Evolutionary conservation across 2,113 vertebrate genomes (phyloP).

Genomic region (Albula goreensis): DNA sequence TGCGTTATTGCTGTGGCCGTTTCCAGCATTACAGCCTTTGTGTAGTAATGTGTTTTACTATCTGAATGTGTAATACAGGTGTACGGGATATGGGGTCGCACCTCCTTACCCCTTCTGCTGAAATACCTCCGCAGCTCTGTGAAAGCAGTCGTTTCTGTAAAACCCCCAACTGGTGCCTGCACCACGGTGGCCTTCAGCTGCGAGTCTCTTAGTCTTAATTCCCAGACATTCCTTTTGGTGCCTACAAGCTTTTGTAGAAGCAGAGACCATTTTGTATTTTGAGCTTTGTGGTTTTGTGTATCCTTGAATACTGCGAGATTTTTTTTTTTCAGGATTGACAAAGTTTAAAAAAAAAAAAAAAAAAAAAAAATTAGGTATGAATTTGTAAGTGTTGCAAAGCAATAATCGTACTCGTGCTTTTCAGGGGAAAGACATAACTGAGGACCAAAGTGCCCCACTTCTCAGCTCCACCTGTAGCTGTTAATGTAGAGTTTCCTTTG

Average conservation of each 20-base stretch:
- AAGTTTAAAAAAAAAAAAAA: not conserved
- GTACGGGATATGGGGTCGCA: too few relatives aligned
- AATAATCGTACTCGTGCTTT: not conserved
- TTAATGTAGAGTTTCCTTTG: constrained; percentile 41
- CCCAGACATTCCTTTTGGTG: not conserved
- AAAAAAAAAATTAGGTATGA: not conserved
- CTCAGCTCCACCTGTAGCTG: constrained; percentile 45
- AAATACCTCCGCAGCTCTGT: too few relatives aligned
- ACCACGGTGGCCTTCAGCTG: not conserved
- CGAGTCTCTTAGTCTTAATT: not conserved
- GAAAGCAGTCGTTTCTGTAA: too few relatives aligned
- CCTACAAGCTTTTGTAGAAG: not conserved
- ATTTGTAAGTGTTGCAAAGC: constrained; percentile 2
- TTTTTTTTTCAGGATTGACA: not conserved
- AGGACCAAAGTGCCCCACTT: constrained; percentile 66
- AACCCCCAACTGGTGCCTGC: too few relatives aligned
- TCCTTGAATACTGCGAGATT: not conserved
- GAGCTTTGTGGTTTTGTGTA: not conserved
- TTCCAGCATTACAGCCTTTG: too few relatives aligned
- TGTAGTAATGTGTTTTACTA: too few relatives aligned
- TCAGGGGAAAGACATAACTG: constrained; percentile 42
- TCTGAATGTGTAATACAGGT: too few relatives aligned
- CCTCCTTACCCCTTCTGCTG: too few relatives aligned
- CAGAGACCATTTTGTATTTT: not conserved
- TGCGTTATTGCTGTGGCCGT: too few relatives aligned